Evolutionary conservation across 2,888 invertebrate genomes (phyloP).

Genomic region (Minunthozetes semirufus): DNA sequence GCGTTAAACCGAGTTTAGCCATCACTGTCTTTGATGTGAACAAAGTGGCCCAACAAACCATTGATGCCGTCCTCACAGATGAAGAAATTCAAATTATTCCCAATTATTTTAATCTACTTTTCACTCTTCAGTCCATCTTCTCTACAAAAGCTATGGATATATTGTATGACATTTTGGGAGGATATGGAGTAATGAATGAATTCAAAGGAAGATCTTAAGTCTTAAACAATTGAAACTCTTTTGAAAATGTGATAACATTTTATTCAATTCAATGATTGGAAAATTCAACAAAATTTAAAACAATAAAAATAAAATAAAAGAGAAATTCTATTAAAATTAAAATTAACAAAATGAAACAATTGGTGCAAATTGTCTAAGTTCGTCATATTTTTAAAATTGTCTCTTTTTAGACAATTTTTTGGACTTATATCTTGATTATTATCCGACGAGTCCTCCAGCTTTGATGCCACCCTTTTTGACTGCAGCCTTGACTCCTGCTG

Average conservation of each 20-base stretch:
- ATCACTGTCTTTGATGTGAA: slow-evolving; percentile 71
- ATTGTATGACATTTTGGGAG: slow-evolving; percentile 34
- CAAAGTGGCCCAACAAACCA: slow-evolving; percentile 73
- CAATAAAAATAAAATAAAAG: background rate
- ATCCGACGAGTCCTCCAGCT: background rate
- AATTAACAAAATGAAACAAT: no score
- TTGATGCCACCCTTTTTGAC: slow-evolving; percentile 1
- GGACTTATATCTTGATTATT: background rate
- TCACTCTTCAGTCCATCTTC: background rate
- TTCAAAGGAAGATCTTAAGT: slow-evolving; percentile 29
- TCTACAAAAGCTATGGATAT: background rate
- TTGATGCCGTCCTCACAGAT: slow-evolving; percentile 67
- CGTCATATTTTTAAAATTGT: background rate
- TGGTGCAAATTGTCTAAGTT: background rate
- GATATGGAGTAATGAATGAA: slow-evolving; percentile 35
- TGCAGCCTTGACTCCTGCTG: background rate
- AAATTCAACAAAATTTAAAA: slow-evolving; percentile 48
- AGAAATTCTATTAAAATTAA: background rate
- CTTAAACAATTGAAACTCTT: no score
- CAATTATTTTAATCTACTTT: background rate
- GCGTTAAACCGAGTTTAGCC: slow-evolving; percentile 65
- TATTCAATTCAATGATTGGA: slow-evolving; percentile 71
- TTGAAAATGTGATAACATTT: slow-evolving; percentile 73
- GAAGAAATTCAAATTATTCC: slow-evolving; percentile 72
- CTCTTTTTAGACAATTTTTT: background rate